Evolutionary conservation across 2,113 vertebrate species (phyloP).

Genomic region (Dascyllus trimaculatus): DNA sequence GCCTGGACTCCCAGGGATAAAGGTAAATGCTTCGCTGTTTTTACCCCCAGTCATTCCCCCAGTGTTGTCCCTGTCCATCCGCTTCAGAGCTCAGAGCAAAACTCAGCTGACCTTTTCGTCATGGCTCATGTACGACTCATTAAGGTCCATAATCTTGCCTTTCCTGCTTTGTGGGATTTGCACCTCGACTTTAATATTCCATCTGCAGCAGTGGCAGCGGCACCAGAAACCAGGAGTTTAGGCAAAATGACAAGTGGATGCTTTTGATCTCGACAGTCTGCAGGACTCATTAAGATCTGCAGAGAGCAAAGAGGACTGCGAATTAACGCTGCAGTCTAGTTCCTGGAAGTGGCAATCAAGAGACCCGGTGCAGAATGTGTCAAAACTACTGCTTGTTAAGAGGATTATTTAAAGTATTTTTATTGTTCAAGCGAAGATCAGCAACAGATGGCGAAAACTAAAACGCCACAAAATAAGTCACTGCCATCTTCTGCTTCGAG

Average conservation of each 20-base stretch:
- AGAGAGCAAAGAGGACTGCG: slow-evolving; percentile 15
- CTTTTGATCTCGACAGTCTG: slow-evolving; percentile 40
- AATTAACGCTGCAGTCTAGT: slow-evolving; percentile 29
- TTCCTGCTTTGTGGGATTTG: slow-evolving; percentile 36
- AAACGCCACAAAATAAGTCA: slow-evolving; percentile 13
- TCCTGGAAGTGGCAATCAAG: slow-evolving; percentile 36
- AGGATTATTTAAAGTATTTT: slow-evolving; percentile 1
- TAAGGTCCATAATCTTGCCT: slow-evolving; percentile 23
- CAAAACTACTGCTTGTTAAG: slow-evolving; percentile 15
- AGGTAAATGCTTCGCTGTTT: slow-evolving; percentile 92
- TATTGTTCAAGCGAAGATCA: slow-evolving; percentile 10
- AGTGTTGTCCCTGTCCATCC: slow-evolving; percentile 62
- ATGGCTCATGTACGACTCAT: slow-evolving; percentile 17
- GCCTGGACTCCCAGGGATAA: slow-evolving; percentile 99
- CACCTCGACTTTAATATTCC: background rate
- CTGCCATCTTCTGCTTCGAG: slow-evolving; percentile 23
- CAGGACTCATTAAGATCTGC: slow-evolving; percentile 34
- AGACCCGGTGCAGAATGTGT: slow-evolving; percentile 12
- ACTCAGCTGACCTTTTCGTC: background rate
- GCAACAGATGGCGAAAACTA: slow-evolving; percentile 42
- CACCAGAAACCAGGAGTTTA: slow-evolving; percentile 5
- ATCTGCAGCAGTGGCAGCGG: slow-evolving; percentile 11
- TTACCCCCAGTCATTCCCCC: slow-evolving; percentile 55
- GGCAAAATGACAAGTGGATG: background rate
- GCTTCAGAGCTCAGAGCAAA: slow-evolving; percentile 28